A percentile compares a stretch with the other conserved stretches of the same genome.
Evolutionary conservation across 2,797 vertebrate species (phyloP).

Genomic region (Fringilla coelebs): DNA sequence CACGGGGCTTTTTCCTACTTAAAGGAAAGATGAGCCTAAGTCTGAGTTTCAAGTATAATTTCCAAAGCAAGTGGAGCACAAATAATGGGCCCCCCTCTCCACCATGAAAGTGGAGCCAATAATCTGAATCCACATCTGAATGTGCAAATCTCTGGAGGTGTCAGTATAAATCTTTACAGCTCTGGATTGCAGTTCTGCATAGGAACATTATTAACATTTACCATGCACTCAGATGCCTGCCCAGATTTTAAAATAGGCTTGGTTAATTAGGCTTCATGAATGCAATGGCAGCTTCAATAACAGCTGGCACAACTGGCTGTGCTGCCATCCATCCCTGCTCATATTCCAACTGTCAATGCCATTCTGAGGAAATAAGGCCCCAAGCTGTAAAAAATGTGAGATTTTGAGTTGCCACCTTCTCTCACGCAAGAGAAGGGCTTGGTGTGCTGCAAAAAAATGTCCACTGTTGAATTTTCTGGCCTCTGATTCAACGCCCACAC

Average conservation of each 20-base stretch:
- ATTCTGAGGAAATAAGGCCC: neutral
- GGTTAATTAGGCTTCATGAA: neutral
- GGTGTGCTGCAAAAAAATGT: neutral
- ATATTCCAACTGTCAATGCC: neutral
- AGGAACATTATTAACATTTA: neutral
- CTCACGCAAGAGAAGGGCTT: neutral
- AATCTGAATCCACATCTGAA: neutral
- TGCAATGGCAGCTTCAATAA: neutral
- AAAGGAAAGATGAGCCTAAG: neutral
- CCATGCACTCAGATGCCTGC: neutral
- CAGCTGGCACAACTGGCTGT: neutral
- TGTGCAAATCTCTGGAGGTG: neutral
- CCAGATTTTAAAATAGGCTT: neutral
- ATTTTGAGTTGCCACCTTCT: neutral
- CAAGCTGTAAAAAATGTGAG: neutral
- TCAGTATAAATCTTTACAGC: neutral
- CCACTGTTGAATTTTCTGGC: neutral
- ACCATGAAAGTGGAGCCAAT: neutral
- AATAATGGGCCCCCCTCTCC: neutral
- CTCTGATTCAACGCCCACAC: neutral
- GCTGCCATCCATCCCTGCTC: neutral
- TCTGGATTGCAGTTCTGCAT: neutral
- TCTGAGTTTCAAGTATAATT: neutral
- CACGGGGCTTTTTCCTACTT: neutral
- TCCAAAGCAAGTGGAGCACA: neutral